Evolutionary conservation across 2,888 invertebrate genomes (phyloP), one percentile per base, ranked within the genome.

Genomic region (Hyppa rectilinea): DNA sequence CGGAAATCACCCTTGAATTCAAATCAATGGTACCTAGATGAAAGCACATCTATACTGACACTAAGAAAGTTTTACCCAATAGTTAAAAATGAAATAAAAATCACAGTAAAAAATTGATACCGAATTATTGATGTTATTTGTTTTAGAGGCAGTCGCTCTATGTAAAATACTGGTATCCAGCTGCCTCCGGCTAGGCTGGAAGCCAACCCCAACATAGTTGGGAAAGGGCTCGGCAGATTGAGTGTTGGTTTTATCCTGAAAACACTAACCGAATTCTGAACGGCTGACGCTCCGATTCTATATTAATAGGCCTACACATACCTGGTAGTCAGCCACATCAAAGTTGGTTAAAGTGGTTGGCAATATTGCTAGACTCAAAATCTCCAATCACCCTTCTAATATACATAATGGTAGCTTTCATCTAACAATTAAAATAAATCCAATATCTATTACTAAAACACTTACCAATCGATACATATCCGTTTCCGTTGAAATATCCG

Each of bases 401-500:
- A n/a, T n/a, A n/a, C n/a, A n/a, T n/a, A n/a, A n/a, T n/a, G n/a
- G n/a, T n/a, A 34, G 20, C 14, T 0, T 49, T 10, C 4, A 2
- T 4, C 10, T 9, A 20, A 50, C 26, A 53, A 52, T 56, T 10
- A n/a, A 80, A 74, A 12, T 29, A 31, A 62, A 36, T 74, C 45
- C 75, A 58, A 58, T 62, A 80, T 74, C 75, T 50, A 62, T 56
- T 75, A 74, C 80, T 58, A 61, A 68, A 61, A 63, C 47, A 90
- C 92, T 93, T 70, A 93, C 92, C 90, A 90, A 84, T 49, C 87
- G 85, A 78, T 85, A 89, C 92, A 93, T 93, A 84, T 77, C 78
- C 53, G 45, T 59, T 43, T 87, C 86, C 53, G 61, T 31, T 43
- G 34, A 78, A 82, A 75, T 59, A 82, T 78, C 75, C 78, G 80